Base-by-base conservation (phyloP, 2,888 invertebrate species). In the Pasiphila rectangulata region DNA sequence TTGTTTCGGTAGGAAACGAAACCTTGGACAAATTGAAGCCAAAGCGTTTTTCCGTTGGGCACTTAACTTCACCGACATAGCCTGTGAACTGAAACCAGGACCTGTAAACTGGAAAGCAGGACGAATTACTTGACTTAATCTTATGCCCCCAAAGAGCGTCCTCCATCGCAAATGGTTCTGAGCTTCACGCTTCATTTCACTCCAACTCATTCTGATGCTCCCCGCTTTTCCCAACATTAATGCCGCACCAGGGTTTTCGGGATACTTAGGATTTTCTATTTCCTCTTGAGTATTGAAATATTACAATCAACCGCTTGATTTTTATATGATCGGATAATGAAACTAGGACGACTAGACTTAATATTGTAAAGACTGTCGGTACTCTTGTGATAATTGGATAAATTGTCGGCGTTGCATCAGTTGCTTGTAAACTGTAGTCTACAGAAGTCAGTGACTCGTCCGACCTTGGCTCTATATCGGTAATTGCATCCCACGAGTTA, bases 401-500 rank as follows among this genome's bases (percentile, higher is more conserved):
- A 23, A 21, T 29, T 42, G 32, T 24, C 37, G 21, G 20, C n/a
- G 30, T 21, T 32, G 37, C 36, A 37, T 37, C 29, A 36, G 12
- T 25, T 32, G 13, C 24, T 41, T 20, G 2, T 39, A 29, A 27
- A 29, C 13, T 39, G 6, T 17, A 25, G 9, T 20, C 2, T 32
- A 2, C 25, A 56, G 36, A 40, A 60, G 54, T 56, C 59, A 67
- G 65, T 69, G 67, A 65, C 54, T 45, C 51, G 24, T 44, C 21
- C 63, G 77, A 69, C 83, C 83, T 83, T 83, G 80, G 62, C 59
- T 63, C 59, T 58, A 59, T 72, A 74, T 69, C 70, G 65, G 69
- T 72, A 71, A 76, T 71, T 69, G 60, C 69, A 66, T 78, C 80
- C 72, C 79, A 75, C 72, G 77, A 70, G 74, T 61, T 61, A 68